Evolutionary conservation across 2,113 vertebrate genomes (phyloP), one percentile per base, ranked within the genome.

Genomic region (Asarcornis scutulata): DNA sequence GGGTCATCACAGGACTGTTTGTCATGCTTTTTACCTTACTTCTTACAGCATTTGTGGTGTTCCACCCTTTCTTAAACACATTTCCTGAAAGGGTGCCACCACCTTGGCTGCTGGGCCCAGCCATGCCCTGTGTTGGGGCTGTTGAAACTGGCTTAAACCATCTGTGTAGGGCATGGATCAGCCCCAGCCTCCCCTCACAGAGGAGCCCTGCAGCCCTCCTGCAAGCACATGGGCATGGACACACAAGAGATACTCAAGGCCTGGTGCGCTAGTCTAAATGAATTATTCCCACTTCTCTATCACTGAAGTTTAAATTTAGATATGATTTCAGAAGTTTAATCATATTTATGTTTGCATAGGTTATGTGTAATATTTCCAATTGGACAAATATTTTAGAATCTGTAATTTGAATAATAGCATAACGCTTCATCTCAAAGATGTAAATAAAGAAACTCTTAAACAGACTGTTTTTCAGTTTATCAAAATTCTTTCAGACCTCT

Each of bases 91-190:
- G 46, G 52, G 26, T 27, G 8, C 2, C 18, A 27, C 5, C 14
- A 32, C 0, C 2, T 23, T 59, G 52, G 18, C 53, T 4, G 8
- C 9, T 6, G 52, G 52, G 6, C 25, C 71, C 12, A 20, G 38
- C 15, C 0, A 0, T 73, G 38, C 9, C 11, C 17, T 36, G n/a
- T 0, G 2, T 4, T 4, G 13, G 4, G 10, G 31, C 2, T 2
- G 8, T 11, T 50, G 23, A 25, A 29, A 17, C 26, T 1, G 0
- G 4, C 21, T 66, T 21, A 17, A 53, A 23, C 13, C 1, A 3
- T 8, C 46, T 2, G 4, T 0, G 0, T 9, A 11, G 0, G 1
- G 8, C 34, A 17, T 6, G 3, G 27, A 34, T 31, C 38, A 88
- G 20, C 1, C 6, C 3, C 0, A 0, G 13, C 5, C 3, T 2